Conservation (phyloP, 2,797 vertebrate species). For the Bovichtus variegatus region DNA sequence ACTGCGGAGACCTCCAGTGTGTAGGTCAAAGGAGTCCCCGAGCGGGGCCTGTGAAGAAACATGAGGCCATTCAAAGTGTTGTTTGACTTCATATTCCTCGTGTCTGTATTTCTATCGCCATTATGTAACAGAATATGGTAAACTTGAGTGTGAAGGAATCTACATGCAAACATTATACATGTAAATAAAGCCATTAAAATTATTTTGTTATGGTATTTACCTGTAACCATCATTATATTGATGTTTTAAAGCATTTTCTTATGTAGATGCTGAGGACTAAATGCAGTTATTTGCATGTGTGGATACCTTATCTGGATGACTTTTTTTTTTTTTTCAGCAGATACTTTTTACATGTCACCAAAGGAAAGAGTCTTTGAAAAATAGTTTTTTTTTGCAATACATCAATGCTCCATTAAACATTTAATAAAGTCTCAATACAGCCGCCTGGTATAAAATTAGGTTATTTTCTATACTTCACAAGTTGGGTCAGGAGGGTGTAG, state of each 20-base stretch:
- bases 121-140: constrained; percentile 57
- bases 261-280: constrained; percentile 53
- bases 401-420: constrained; percentile 56
- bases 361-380: constrained; percentile 55
- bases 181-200: constrained; percentile 77
- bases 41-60: constrained; percentile 62
- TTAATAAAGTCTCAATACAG: constrained; percentile 72
- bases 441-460: constrained; percentile 15
- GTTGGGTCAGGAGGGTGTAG: not conserved
- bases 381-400: constrained; percentile 39
- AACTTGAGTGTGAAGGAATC: constrained; percentile 60
- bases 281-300: constrained; percentile 71
- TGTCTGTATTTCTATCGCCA: constrained; percentile 70
- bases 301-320: constrained; percentile 43
- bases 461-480: not conserved
- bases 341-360: constrained; percentile 63
- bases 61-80: constrained; percentile 45
- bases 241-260: constrained; percentile 57
- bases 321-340: constrained; percentile 37
- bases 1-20: constrained; percentile 25
- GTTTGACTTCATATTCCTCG: constrained; percentile 55
- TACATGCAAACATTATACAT: constrained; percentile 56
- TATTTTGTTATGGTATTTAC: constrained; percentile 59
- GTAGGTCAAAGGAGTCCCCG: constrained; percentile 27
- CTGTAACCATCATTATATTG: constrained; percentile 62